phyloP scores from a whole-genome alignment of 2,113 vertebrate species.

The Trichomycterus rosablanca region DNA sequence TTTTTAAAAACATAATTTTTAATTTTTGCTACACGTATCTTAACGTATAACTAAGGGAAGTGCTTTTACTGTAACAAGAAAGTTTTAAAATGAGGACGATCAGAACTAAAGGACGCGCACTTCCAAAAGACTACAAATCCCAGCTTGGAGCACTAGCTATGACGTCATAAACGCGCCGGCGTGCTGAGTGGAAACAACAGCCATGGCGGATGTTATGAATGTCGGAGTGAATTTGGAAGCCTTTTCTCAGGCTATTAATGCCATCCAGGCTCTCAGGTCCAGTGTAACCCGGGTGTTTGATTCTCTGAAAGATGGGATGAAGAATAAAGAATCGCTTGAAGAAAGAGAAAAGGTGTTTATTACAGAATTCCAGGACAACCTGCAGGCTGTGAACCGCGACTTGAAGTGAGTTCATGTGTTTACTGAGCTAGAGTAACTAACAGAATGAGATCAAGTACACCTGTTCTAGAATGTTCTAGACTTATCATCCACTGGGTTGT shows the following conservation, averaged over 20 bases:
- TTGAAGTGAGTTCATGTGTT: conserved; percentile 78
- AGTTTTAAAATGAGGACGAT: no score
- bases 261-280: conserved; percentile 92
- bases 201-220: conserved; percentile 86
- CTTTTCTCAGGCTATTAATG: conserved; percentile 89
- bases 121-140: conserved; percentile 45
- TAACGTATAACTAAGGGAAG: no score
- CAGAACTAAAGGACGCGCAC: no score
- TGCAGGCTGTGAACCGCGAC: conserved; percentile 93
- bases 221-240: conserved; percentile 93
- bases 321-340: conserved; percentile 88
- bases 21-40: no score
- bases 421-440: no score
- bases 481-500: no score
- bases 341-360: conserved; percentile 88
- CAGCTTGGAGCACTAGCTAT: neutral
- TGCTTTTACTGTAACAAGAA: no score
- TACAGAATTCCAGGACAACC: conserved; percentile 87
- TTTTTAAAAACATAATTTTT: no score
- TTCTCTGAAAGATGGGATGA: conserved; percentile 93
- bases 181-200: conserved; percentile 6
- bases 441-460: no score
- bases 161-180: conserved; percentile 45
- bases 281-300: conserved; percentile 94
- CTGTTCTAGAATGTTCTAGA: no score